A percentile compares a stretch with the other conserved stretches of the same genome.
phyloP scores from a whole-genome alignment of 2,888 invertebrate species.

The Apodemia duryi region DNA sequence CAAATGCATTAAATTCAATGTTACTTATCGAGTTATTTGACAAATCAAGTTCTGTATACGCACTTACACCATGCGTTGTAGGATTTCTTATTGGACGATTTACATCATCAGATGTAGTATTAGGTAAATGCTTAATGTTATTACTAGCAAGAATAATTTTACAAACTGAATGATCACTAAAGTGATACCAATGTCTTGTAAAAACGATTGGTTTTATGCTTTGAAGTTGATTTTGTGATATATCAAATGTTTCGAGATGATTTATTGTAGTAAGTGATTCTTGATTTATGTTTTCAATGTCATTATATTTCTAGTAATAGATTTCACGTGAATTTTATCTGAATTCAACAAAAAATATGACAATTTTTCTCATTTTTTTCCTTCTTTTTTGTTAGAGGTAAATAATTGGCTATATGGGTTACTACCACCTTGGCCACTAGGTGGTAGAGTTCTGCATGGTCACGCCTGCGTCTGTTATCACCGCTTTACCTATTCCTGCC shows the following conservation, averaged over 20 bases:
- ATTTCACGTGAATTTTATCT: too few relatives aligned
- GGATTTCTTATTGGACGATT: conserved; percentile 40
- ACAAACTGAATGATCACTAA: conserved; percentile 47
- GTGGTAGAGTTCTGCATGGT: too few relatives aligned
- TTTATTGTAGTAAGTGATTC: conserved; percentile 54
- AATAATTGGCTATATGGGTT: too few relatives aligned
- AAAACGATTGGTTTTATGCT: conserved; percentile 50
- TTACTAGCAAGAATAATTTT: conserved; percentile 61
- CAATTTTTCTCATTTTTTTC: too few relatives aligned
- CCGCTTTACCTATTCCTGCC: too few relatives aligned
- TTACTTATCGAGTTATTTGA: conserved; percentile 54
- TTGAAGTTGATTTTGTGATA: conserved; percentile 55
- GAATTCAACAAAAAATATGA: too few relatives aligned
- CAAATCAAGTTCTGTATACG: conserved; percentile 56
- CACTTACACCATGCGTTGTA: conserved; percentile 36
- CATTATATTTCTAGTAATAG: too few relatives aligned
- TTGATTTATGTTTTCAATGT: conserved; percentile 49
- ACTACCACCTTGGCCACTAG: too few relatives aligned
- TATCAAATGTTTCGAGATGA: conserved; percentile 63
- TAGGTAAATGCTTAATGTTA: conserved; percentile 47
- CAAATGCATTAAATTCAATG: conserved; percentile 59
- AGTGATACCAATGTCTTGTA: conserved; percentile 59
- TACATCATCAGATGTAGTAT: conserved; percentile 44
- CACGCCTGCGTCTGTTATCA: too few relatives aligned
- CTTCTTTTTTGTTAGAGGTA: too few relatives aligned